Evolutionary conservation across 2,113 vertebrate species (phyloP).

Genomic region (Semnornis frantzii): DNA sequence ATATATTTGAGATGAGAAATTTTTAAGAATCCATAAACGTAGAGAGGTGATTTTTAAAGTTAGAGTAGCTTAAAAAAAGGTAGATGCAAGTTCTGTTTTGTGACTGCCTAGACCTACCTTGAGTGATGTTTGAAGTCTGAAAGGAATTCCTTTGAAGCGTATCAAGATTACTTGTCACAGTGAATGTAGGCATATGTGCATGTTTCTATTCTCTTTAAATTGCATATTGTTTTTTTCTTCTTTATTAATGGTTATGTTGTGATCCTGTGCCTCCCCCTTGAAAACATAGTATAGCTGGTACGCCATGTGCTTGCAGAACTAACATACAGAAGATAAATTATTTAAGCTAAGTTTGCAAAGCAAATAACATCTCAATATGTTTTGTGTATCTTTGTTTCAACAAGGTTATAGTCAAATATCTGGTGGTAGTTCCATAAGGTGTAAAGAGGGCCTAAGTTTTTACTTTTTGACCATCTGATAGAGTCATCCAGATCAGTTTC

Average conservation of each 20-base stretch:
- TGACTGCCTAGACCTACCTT: neutral
- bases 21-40: neutral
- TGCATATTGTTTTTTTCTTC: neutral
- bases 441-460: neutral
- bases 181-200: neutral
- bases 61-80: neutral
- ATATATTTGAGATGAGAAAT: accelerated
- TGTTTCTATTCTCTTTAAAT: neutral
- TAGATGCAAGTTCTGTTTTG: neutral
- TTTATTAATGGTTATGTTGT: neutral
- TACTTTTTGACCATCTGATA: neutral
- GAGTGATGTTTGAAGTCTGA: neutral
- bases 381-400: neutral
- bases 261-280: neutral
- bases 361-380: neutral
- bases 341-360: neutral
- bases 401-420: neutral
- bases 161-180: neutral
- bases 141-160: neutral
- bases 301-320: accelerated
- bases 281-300: neutral
- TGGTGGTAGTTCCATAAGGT: neutral
- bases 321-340: neutral
- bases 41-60: neutral
- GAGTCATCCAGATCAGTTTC: neutral